These are phyloP conservation scores for Ageneiosus marmoratus DNA, from an alignment of 2,113 vertebrate genomes.

Conservation along the genomic window DNA sequence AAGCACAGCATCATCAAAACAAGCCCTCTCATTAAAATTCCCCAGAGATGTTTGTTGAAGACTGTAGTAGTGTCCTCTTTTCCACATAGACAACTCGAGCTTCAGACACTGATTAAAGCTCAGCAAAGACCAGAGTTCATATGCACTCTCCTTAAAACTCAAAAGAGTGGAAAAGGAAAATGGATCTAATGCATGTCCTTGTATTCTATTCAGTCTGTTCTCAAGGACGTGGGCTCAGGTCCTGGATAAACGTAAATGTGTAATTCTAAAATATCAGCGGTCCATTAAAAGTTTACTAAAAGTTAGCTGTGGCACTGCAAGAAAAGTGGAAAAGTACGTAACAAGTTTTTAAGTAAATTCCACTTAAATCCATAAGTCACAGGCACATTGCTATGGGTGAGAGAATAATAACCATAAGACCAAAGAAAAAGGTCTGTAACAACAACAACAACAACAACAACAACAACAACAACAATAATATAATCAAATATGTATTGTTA, in stretches of 20 bases:
- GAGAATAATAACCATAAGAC: background rate
- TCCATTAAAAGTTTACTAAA: slow-evolving; percentile 2
- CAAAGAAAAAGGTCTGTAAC: background rate
- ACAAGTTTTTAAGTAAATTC: background rate
- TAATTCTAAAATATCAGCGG: slow-evolving; percentile 21
- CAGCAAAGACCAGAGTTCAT: slow-evolving; percentile 33
- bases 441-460: background rate
- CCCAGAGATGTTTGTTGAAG: slow-evolving; percentile 41
- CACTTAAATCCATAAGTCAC: background rate
- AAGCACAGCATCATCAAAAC: slow-evolving; percentile 47
- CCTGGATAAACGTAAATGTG: slow-evolving; percentile 12
- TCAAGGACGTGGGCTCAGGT: background rate
- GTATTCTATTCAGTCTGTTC: background rate
- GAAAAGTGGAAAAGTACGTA: too few species aligned
- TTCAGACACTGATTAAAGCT: slow-evolving; percentile 48
- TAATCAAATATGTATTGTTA: background rate
- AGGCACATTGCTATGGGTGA: background rate
- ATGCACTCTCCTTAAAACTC: slow-evolving; percentile 28
- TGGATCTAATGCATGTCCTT: background rate
- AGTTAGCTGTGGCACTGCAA: background rate
- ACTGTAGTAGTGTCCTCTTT: slow-evolving; percentile 36
- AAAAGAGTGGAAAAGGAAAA: background rate
- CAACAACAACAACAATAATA: background rate
- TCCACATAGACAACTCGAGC: slow-evolving; percentile 11
- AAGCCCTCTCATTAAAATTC: slow-evolving; percentile 48